These are phyloP conservation scores for Epizoanthus ramosus DNA, from an alignment of 92 coral and sea anemone genomes.

Conservation along the genomic window DNA sequence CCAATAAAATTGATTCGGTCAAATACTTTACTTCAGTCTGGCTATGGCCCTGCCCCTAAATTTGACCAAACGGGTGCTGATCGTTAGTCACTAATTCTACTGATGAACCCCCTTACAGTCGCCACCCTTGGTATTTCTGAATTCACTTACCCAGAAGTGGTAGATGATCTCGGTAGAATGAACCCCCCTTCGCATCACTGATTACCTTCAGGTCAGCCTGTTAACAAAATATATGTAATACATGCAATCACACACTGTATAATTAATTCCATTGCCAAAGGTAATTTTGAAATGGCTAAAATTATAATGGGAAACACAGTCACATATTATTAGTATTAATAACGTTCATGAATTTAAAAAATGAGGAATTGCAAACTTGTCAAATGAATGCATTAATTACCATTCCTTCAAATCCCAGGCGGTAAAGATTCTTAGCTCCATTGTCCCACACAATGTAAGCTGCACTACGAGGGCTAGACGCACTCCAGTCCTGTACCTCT, in stretches of 20 bases:
- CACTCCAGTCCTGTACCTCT: slow-evolving; percentile 98
- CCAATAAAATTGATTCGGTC: too few relatives aligned
- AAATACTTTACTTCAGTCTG: too few relatives aligned
- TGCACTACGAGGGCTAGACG: slow-evolving; percentile 96
- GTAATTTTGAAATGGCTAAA: too few relatives aligned
- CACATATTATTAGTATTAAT: too few relatives aligned
- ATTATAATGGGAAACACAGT: too few relatives aligned
- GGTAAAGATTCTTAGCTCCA: slow-evolving; percentile 93
- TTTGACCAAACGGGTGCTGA: too few relatives aligned
- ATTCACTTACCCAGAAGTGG: slow-evolving; percentile 74
- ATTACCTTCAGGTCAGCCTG: slow-evolving; percentile 95
- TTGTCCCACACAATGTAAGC: slow-evolving; percentile 97
- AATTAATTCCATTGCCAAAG: neutral
- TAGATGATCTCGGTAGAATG: slow-evolving; percentile 92
- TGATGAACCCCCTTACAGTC: neutral
- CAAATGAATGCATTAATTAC: slow-evolving; percentile 33
- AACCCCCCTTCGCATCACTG: slow-evolving; percentile 97
- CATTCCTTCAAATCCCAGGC: slow-evolving; percentile 99
- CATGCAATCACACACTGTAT: neutral
- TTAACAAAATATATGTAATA: neutral
- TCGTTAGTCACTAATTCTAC: too few relatives aligned
- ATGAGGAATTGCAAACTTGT: too few relatives aligned
- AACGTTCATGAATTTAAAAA: too few relatives aligned
- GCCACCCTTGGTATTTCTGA: neutral
- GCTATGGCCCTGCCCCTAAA: too few relatives aligned